Base-by-base conservation (phyloP, 2,888 invertebrate species). In the Rosalia funebris region DNA sequence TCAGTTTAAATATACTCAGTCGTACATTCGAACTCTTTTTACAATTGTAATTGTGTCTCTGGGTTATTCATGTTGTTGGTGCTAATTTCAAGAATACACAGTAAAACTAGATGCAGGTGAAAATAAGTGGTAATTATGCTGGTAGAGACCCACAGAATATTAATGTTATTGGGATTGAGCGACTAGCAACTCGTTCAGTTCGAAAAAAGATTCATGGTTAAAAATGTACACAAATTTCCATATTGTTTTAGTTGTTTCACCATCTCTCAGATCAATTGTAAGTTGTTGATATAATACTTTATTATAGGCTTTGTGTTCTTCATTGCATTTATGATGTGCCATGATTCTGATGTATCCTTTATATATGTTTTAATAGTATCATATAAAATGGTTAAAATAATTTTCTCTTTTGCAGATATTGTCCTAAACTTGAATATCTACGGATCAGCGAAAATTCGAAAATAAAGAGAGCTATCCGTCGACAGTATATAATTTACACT, bases 381-480 rank as follows among this genome's bases (percentile, higher is more conserved):
- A n/a, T n/a, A n/a, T n/a, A n/a, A n/a, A n/a, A n/a, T n/a, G n/a
- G n/a, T n/a, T n/a, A n/a, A n/a, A n/a, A n/a, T n/a, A n/a, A n/a
- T n/a, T n/a, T n/a, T n/a, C n/a, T n/a, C n/a, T n/a, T n/a, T n/a
- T n/a, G n/a, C n/a, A n/a, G n/a, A n/a, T n/a, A n/a, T n/a, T n/a
- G n/a, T n/a, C n/a, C n/a, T n/a, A n/a, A n/a, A n/a, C n/a, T n/a
- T n/a, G n/a, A n/a, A n/a, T n/a, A n/a, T n/a, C n/a, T n/a, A n/a
- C n/a, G n/a, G n/a, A n/a, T n/a, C n/a, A n/a, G n/a, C n/a, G 45
- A 39, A 69, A 86, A 85, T 84, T 86, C 86, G 89, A 88, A 89
- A 89, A 92, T 93, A 89, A 96, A 96, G 96, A 96, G 96, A 96
- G 96, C 96, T 95, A 95, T 95, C 95, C 95, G 95, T 95, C 94